Evolutionary conservation across 2,797 vertebrate genomes (phyloP), one percentile per base, ranked within the genome.

Genomic region (Rhinogobio ventralis): DNA sequence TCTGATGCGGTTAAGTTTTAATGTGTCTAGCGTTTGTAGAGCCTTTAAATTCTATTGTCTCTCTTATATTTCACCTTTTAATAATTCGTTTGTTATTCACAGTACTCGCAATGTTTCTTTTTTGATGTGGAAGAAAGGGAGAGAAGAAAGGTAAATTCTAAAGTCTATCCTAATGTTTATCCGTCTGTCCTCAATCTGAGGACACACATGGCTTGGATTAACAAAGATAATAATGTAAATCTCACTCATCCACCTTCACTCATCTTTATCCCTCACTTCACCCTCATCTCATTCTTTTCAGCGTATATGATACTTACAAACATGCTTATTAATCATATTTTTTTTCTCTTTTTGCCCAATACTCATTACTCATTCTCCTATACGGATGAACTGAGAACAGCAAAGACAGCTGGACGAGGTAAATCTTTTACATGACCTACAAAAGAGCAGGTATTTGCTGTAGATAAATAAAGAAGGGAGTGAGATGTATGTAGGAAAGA

Each of bases 101-200:
- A 94, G 94, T 53, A 91, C 64, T 91, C 92, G 9, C 87, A 93
- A 17, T 93, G 93, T 81, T 93, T 94, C 90, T 94, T 94, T 81
- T 93, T 90, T 76, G 89, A 92, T 78, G 82, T 89, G 19, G 92
- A 93, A 30, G 85, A 82, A 23, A 87, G 82, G 76, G 92, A 94
- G 20, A 90, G 85, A 82, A 92, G 86, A 89, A 93, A 93, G 92
- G 93, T 93, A 86, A 79, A 91, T 19, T 57, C 19, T 55, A 51
- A 86, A 15, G 17, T 51, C 19, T 60, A 5, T 45, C 36, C 25
- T 28, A 64, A n/a, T 78, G 66, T 67, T 66, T 86, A 68, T 85
- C 67, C 71, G 1, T 84, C 76, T 75, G 84, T 66, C 73, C 78
- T 88, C 77, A 84, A 81, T 82, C 82, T 60, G 74, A 71, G 66